phyloP scores from a whole-genome alignment of 2,888 invertebrate species.

The Xestoiulus laeticollis region DNA sequence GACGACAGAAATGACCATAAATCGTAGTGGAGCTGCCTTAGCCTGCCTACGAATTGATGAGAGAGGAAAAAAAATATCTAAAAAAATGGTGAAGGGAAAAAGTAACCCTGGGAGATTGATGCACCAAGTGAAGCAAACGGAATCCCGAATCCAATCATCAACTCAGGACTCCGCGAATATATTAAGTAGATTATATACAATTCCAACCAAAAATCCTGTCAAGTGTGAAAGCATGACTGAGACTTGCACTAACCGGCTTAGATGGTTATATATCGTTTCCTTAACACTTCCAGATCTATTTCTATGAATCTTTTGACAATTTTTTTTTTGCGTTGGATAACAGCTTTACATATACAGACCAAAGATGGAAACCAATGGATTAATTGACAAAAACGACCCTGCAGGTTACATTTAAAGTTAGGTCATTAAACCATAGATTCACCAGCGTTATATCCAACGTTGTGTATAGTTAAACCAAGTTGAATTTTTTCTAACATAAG shows the following conservation, averaged over 20 bases:
- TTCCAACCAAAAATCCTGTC: conserved; percentile 29
- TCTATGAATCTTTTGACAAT: not conserved
- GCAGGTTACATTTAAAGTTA: no score
- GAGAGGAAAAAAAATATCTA: not conserved
- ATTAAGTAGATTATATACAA: conserved; percentile 28
- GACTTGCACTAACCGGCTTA: conserved; percentile 37
- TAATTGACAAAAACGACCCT: not conserved
- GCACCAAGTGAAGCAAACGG: conserved; percentile 25
- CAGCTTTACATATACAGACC: not conserved
- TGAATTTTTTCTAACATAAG: no score
- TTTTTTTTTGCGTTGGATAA: not conserved
- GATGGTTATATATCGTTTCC: conserved; percentile 28
- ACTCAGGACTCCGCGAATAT: conserved; percentile 18
- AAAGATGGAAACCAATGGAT: not conserved
- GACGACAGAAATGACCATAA: conserved; percentile 37
- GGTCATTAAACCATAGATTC: no score
- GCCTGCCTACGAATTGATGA: not conserved
- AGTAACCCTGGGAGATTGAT: not conserved
- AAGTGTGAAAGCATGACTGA: conserved; percentile 21
- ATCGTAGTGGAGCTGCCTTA: conserved; percentile 28
- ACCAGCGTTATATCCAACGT: no score
- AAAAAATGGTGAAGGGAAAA: not conserved
- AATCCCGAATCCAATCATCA: conserved; percentile 37
- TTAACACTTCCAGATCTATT: not conserved
- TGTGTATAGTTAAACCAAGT: no score